Percentiles rank a stretch among this genome's conserved stretches.
Evolutionary conservation across 2,113 vertebrate genomes (phyloP).

Genomic region (Numida meleagris): DNA sequence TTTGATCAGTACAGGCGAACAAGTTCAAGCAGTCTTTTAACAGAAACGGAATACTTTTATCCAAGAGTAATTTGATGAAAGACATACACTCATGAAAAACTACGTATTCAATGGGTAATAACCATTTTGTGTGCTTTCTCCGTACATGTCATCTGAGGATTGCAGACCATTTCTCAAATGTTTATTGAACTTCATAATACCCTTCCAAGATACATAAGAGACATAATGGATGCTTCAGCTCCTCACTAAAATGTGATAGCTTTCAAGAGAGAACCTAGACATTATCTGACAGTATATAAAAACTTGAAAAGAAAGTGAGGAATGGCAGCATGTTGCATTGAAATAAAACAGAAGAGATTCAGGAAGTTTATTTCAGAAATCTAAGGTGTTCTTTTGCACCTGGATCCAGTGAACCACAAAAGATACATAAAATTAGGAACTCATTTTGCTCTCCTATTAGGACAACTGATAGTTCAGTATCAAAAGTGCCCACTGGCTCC

Average conservation of each 20-base stretch:
- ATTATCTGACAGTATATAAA: conserved; percentile 38
- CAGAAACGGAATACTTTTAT: neutral
- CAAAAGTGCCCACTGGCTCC: neutral
- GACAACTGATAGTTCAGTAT: neutral
- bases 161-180: conserved; percentile 50
- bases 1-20: neutral
- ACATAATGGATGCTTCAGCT: conserved; percentile 29
- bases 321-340: conserved; percentile 10
- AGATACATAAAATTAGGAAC: neutral
- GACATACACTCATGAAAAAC: neutral
- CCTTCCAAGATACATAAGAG: conserved; percentile 49
- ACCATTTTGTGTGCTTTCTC: conserved; percentile 14
- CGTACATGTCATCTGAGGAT: conserved; percentile 2
- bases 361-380: conserved; percentile 7
- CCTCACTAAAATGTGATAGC: neutral
- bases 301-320: conserved; percentile 8
- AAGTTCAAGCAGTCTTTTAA: conserved; percentile 17
- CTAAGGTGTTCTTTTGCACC: neutral
- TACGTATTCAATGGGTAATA: conserved; percentile 2
- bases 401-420: neutral
- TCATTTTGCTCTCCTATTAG: neutral
- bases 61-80: neutral
- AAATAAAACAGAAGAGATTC: conserved; percentile 26
- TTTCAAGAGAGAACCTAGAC: conserved; percentile 38
- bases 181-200: conserved; percentile 35